Percentiles rank a stretch among this genome's conserved stretches.
These are phyloP conservation scores for Stichopus chloronotus DNA, from an alignment of 35 echinoderm and acorn worm genomes.

Conservation along the genomic window DNA sequence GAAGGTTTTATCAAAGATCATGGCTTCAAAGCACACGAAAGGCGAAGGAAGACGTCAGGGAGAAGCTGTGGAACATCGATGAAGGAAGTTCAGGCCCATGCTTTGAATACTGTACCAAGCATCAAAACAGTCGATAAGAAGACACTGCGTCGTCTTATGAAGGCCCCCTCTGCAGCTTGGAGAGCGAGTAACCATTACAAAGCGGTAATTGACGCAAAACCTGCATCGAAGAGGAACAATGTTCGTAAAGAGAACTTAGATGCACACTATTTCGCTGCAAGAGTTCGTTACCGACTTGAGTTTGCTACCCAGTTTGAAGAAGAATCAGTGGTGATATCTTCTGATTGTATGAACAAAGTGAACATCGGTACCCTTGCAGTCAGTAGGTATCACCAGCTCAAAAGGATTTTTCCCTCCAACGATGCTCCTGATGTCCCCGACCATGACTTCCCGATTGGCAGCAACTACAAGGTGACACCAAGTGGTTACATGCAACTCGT, in stretches of 20 bases:
- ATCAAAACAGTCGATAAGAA: background rate
- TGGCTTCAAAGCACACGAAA: conserved; percentile 2
- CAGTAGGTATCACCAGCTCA: conserved; percentile 46
- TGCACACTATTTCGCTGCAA: conserved; percentile 35
- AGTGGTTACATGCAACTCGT: conserved; percentile 56
- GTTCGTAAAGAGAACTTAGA: conserved; percentile 26
- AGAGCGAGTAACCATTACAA: conserved; percentile 17
- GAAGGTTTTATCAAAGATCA: background rate
- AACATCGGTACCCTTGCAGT: conserved; percentile 61
- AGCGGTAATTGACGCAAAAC: conserved; percentile 15
- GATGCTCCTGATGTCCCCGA: conserved; percentile 53
- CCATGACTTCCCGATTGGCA: conserved; percentile 61
- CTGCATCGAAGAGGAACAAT: conserved; percentile 15
- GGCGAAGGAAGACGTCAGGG: background rate
- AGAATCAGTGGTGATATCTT: conserved; percentile 34
- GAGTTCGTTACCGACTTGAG: conserved; percentile 56
- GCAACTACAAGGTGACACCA: conserved; percentile 46
- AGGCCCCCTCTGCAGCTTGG: background rate
- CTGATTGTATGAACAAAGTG: conserved; percentile 72
- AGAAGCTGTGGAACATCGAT: conserved; percentile 41
- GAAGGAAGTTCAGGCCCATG: background rate
- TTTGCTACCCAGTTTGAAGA: conserved; percentile 31
- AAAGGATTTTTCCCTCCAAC: conserved; percentile 8
- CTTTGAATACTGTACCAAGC: background rate
- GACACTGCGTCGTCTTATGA: conserved; percentile 15